Conservation (phyloP, 1,140 invertebrate species). For the Orius insidiosus region DNA sequence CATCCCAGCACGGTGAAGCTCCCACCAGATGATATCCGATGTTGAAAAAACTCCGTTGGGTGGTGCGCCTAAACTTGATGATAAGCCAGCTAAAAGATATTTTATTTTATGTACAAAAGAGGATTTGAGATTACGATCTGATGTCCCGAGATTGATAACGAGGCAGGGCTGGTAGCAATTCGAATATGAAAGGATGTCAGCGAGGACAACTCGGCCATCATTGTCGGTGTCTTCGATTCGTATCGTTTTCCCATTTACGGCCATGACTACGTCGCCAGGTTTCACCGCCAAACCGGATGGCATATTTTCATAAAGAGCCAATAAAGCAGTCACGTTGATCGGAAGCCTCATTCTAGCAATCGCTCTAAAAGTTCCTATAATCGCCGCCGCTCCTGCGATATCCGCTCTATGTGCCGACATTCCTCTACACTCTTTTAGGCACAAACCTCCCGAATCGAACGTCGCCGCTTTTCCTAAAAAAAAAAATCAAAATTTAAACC, state of each 20-base stretch:
- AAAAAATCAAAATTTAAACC: neutral
- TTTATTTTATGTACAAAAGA: no score
- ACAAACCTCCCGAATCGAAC: conserved; percentile 76
- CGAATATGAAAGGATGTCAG: conserved; percentile 71
- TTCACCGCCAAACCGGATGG: conserved; percentile 63
- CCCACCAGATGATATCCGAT: conserved; percentile 28
- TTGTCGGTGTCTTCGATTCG: conserved; percentile 78
- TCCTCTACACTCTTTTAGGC: conserved; percentile 47
- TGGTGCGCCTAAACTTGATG: conserved; percentile 33
- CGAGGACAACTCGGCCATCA: conserved; percentile 70
- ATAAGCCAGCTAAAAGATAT: conserved; percentile 19
- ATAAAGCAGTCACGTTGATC: conserved; percentile 49
- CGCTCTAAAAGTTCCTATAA: conserved; percentile 48
- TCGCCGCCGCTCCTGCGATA: conserved; percentile 63
- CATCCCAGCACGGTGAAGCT: conserved; percentile 28
- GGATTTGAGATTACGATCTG: neutral
- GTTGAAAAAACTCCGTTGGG: conserved; percentile 39
- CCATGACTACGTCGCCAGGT: conserved; percentile 66
- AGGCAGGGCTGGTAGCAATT: conserved; percentile 43
- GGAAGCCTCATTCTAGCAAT: conserved; percentile 48
- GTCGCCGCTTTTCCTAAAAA: conserved; percentile 58
- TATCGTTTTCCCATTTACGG: conserved; percentile 69
- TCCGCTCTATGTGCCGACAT: conserved; percentile 65
- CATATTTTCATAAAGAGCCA: conserved; percentile 78
- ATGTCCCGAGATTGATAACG: conserved; percentile 57